phyloP scores from a whole-genome alignment of 2,797 vertebrate species.

The Phaenicophaeus curvirostris region DNA sequence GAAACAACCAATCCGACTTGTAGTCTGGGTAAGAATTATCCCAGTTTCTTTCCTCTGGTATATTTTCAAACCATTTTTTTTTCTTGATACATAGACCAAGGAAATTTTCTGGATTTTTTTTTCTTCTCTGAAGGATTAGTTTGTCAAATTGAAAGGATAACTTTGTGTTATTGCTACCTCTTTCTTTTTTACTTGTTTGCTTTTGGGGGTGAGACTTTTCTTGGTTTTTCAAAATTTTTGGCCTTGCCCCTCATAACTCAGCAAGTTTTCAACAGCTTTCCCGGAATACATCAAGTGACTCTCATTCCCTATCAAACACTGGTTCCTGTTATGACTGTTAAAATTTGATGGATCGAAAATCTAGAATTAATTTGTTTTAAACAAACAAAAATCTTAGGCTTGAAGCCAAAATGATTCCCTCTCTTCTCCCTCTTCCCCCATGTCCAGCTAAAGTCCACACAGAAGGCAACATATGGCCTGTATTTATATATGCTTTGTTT shows the following conservation, averaged over 20 bases:
- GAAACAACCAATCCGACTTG: background rate
- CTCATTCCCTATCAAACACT: background rate
- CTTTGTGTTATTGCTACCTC: background rate
- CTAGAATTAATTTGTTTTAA: constrained; percentile 6
- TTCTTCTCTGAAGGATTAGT: background rate
- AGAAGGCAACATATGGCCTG: background rate
- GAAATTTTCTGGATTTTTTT: background rate
- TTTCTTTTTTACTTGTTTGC: background rate
- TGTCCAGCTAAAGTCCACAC: background rate
- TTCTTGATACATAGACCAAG: background rate
- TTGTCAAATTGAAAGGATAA: background rate
- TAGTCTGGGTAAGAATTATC: background rate
- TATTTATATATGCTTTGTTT: background rate
- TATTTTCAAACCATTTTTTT: background rate
- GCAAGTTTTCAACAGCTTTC: background rate
- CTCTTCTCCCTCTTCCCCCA: background rate
- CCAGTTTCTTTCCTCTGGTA: background rate
- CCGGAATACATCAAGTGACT: background rate
- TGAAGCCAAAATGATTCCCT: background rate
- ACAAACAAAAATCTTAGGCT: background rate
- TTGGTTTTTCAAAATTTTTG: background rate
- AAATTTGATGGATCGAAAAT: background rate
- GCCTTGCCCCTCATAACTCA: background rate
- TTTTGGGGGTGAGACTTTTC: background rate
- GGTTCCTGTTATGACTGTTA: background rate